Base-by-base conservation (phyloP, 1,140 invertebrate species). In the Saccostrea glomerata region DNA sequence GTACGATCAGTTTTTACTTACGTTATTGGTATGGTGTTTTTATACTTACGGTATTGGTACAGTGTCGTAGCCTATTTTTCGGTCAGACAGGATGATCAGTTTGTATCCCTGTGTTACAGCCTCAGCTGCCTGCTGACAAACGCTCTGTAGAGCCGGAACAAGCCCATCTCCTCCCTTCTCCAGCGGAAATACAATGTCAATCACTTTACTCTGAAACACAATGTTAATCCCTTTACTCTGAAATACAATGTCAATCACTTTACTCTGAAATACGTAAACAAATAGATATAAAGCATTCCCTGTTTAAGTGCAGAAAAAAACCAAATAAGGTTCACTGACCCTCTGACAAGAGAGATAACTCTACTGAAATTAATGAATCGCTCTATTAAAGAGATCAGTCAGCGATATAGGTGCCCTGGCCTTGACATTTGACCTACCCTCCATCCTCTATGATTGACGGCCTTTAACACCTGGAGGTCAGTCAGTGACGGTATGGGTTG, bases 81-180 rank as follows among this genome's bases (percentile, higher is more conserved):
- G 96, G 96, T 99, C 99, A 55, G 98, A 98, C 13, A 99, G 95
- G 88, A 99, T 96, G 17, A 99, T 96, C 1, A 99, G 95, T 94
- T 99, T 97, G 95, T 97, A 98, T 25, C 97, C 97, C 54, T 96
- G 95, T 58, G 95, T 95, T 7, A 98, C 98, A 17, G 98, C 98
- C 83, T 96, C 93, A 89, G 97, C 96, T 0, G 98, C 98, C 94
- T 99, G 97, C 1, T 96, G 94, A 92, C 98, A 98, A 85, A 99
- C 96, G 9, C 96, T 95, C 89, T 97, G 96, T 82, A 99, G 95
- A 36, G 98, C 97, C 36, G 97, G 96, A 54, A 97, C 92, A 85
- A 99, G 96, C 0, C 98, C 98, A 15, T 92, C 91, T 17, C 96
- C 95, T 5, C 97, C 98, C 30, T 97, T 97, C 15, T 96, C 96